These are phyloP conservation scores for Xyliphius kryptos DNA, from an alignment of 2,113 vertebrate genomes.

Conservation along the genomic window DNA sequence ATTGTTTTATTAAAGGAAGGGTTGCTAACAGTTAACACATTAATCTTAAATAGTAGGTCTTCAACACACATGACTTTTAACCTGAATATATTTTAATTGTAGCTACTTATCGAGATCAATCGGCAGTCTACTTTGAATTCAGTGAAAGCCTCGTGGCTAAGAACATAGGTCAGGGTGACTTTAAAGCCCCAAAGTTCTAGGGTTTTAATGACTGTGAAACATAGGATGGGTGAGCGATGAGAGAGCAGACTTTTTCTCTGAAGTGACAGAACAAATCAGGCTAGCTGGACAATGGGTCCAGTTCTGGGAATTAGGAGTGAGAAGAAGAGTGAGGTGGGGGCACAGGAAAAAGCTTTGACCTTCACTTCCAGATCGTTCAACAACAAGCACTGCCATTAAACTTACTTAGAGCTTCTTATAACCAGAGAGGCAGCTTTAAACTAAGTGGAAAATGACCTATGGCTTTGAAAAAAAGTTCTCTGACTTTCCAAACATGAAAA, in stretches of 20 bases:
- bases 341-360: conserved; percentile 50
- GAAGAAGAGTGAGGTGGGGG: conserved; percentile 32
- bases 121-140: conserved; percentile 60
- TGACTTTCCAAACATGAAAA: conserved; percentile 16
- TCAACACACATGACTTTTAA: too few relatives aligned
- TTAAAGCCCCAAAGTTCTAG: conserved; percentile 61
- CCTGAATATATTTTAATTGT: conserved; percentile 54
- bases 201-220: conserved; percentile 65
- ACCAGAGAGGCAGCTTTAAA: conserved; percentile 12
- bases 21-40: too few relatives aligned
- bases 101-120: conserved; percentile 64
- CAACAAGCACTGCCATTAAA: conserved; percentile 31
- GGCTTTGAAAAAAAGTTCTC: conserved; percentile 16
- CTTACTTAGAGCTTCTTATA: conserved; percentile 25
- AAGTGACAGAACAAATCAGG: conserved; percentile 54
- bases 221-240: conserved; percentile 31
- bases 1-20: too few relatives aligned
- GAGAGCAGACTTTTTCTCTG: conserved; percentile 26
- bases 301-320: conserved; percentile 34
- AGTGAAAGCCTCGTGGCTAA: conserved; percentile 40
- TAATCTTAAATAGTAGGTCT: too few relatives aligned
- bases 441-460: conserved; percentile 15
- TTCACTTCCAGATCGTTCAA: conserved; percentile 48
- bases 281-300: conserved; percentile 43
- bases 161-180: conserved; percentile 61